phyloP scores from a whole-genome alignment of 2,113 vertebrate species.

The Anolis carolinensis region DNA sequence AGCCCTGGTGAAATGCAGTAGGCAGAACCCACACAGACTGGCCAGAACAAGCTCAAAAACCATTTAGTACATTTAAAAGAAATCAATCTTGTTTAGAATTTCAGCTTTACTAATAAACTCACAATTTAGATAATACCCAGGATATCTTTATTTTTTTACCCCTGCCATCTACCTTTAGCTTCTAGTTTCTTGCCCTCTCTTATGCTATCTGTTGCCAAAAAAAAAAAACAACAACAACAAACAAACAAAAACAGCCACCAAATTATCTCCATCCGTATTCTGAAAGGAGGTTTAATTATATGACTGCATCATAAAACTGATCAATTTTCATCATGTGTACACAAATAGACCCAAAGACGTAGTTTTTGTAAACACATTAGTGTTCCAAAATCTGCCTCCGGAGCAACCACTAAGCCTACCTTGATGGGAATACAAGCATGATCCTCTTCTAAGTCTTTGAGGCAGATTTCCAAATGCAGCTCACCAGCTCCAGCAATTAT shows the following conservation, averaged over 20 bases:
- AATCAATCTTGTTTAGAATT: no score
- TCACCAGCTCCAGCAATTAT: constrained; percentile 71
- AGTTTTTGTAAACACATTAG: neutral
- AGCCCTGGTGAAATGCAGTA: no score
- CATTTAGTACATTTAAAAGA: no score
- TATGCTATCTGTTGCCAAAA: neutral
- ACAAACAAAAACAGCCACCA: neutral
- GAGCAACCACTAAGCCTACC: constrained; percentile 24
- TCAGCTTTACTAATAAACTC: no score
- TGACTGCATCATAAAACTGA: neutral
- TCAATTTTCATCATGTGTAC: neutral
- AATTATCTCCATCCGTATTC: neutral
- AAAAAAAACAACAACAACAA: neutral
- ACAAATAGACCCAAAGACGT: no score
- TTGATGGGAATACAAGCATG: constrained; percentile 74
- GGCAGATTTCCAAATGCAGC: constrained; percentile 73
- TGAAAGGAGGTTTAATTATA: neutral
- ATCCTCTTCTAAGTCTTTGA: constrained; percentile 74
- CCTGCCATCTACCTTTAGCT: neutral
- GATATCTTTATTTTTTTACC: no score
- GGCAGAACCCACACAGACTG: no score
- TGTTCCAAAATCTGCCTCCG: neutral
- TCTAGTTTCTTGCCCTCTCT: neutral
- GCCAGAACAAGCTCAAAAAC: no score
- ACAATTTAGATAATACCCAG: no score